phyloP scores from a whole-genome alignment of 1,140 invertebrate species.

The Coptotermes formosanus region DNA sequence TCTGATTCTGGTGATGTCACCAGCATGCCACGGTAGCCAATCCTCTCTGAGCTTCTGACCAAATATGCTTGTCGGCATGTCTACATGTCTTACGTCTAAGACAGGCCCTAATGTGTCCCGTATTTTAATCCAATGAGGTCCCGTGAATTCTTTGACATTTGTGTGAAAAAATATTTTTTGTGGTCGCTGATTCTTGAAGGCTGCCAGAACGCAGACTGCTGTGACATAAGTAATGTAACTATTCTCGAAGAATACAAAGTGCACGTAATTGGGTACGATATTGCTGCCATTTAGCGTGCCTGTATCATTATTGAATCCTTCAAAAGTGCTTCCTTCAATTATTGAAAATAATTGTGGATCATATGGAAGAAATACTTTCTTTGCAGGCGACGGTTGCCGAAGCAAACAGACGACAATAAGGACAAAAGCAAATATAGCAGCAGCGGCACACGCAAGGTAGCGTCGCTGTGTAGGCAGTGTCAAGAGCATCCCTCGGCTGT shows the following conservation, averaged over 20 bases:
- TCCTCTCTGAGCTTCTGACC: constrained; percentile 9
- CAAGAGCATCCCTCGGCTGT: too few relatives aligned
- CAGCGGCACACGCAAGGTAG: neutral
- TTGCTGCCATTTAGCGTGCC: constrained; percentile 34
- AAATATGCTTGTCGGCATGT: neutral
- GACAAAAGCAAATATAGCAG: neutral
- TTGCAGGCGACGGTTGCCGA: neutral
- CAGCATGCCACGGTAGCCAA: constrained; percentile 32
- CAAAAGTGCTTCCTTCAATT: constrained; percentile 27
- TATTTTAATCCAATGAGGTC: constrained; percentile 38
- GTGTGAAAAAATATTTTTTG: neutral
- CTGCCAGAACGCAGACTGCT: neutral
- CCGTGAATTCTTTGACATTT: constrained; percentile 32
- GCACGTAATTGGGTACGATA: constrained; percentile 39
- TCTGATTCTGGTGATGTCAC: constrained; percentile 37
- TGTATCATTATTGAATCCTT: constrained; percentile 38
- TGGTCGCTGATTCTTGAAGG: neutral
- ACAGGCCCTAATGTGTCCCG: constrained; percentile 19
- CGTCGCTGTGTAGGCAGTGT: neutral
- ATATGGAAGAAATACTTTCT: neutral
- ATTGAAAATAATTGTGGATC: neutral
- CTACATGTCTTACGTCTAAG: constrained; percentile 26
- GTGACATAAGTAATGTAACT: neutral
- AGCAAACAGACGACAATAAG: neutral
- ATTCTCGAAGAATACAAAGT: constrained; percentile 37